Conservation (phyloP, 2,797 vertebrate genomes). For the Steatocranus sp. region DNA sequence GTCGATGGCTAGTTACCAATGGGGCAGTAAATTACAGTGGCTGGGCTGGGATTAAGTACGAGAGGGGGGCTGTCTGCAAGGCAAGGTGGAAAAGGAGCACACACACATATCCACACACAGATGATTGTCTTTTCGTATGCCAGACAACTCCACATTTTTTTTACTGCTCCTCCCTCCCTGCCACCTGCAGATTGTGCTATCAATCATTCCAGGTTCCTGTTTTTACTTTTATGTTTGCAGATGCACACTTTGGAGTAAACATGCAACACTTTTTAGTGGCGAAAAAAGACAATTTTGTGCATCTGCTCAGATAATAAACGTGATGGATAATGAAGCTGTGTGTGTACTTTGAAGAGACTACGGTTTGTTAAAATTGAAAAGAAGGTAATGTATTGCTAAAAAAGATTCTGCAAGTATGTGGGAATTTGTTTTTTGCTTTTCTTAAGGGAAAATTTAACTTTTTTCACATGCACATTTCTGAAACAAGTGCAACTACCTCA, state of each 20-base stretch:
- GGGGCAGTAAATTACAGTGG: constrained; percentile 68
- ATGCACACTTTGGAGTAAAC: background rate
- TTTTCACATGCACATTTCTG: background rate
- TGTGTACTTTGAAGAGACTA: background rate
- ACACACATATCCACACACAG: constrained; percentile 8
- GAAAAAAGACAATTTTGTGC: background rate
- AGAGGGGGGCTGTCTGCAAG: constrained; percentile 43
- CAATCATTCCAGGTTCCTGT: constrained; percentile 58
- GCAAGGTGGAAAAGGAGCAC: constrained; percentile 4
- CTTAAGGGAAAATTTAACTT: background rate
- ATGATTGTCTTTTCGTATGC: constrained; percentile 60
- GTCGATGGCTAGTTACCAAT: constrained; percentile 67
- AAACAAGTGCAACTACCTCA: background rate
- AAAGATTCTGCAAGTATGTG: background rate
- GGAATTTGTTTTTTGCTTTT: background rate
- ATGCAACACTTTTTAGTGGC: background rate
- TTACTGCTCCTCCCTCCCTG: constrained; percentile 37
- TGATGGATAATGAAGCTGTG: background rate
- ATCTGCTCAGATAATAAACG: background rate
- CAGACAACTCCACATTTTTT: constrained; percentile 48
- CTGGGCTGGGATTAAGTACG: constrained; percentile 61
- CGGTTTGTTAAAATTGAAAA: background rate
- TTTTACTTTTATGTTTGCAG: constrained; percentile 29
- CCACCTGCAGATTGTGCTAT: constrained; percentile 61
- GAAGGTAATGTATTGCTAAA: background rate